Percentiles rank a stretch among this genome's conserved stretches.
Evolutionary conservation across 2,888 invertebrate species (phyloP).

Genomic region (Acleris literana): DNA sequence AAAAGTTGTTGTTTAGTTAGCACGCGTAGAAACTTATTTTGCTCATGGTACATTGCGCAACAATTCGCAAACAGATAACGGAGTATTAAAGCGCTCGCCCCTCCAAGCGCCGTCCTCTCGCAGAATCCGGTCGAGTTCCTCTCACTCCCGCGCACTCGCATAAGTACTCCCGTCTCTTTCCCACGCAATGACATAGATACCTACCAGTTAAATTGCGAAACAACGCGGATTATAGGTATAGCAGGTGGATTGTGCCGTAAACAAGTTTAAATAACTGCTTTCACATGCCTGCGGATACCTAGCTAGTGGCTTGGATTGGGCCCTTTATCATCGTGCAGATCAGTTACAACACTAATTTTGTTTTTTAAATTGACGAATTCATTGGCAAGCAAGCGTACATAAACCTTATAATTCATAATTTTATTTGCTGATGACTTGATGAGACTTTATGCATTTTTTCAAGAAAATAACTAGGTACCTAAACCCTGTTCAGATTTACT

Average conservation of each 20-base stretch:
- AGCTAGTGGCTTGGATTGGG: slow-evolving; percentile 6
- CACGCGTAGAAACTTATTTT: slow-evolving; percentile 68
- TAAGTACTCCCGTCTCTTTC: slow-evolving; percentile 54
- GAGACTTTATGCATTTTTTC: too few relatives aligned
- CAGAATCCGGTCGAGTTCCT: slow-evolving; percentile 73
- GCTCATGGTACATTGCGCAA: slow-evolving; percentile 77
- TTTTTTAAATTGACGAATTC: too few relatives aligned
- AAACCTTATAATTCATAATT: too few relatives aligned
- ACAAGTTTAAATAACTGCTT: slow-evolving; percentile 81
- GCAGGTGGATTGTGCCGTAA: slow-evolving; percentile 81
- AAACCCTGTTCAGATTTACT: too few relatives aligned
- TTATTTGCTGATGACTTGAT: too few relatives aligned
- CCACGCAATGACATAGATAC: slow-evolving; percentile 78
- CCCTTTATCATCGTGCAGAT: slow-evolving; percentile 1
- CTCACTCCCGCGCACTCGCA: slow-evolving; percentile 48
- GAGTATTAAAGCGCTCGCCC: slow-evolving; percentile 68
- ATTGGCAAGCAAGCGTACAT: too few relatives aligned
- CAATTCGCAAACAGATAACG: slow-evolving; percentile 80
- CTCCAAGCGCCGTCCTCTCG: slow-evolving; percentile 67
- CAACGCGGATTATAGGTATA: slow-evolving; percentile 76
- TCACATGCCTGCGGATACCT: slow-evolving; percentile 63
- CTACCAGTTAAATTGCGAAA: slow-evolving; percentile 74
- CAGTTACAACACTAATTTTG: neutral
- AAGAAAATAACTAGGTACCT: too few relatives aligned
- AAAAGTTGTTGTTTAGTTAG: slow-evolving; percentile 47